Conservation (phyloP, 2,888 invertebrate genomes). For the Nysson spinosus region DNA sequence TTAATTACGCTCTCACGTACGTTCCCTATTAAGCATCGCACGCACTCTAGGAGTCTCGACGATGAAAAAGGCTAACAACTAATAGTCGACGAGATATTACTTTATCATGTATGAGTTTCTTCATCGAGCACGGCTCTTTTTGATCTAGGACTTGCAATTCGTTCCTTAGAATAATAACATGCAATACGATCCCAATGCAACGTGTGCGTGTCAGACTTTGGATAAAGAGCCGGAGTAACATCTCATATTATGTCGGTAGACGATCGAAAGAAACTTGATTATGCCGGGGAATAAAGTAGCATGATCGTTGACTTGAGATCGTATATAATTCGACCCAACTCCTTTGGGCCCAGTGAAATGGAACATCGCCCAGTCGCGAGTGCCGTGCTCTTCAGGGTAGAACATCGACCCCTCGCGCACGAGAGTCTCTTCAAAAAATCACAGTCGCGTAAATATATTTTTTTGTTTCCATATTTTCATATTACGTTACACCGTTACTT, state of each 20-base stretch:
- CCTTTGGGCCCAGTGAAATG: not conserved
- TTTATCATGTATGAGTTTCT: conserved; percentile 55
- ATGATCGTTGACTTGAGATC: conserved; percentile 17
- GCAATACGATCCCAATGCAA: conserved; percentile 7
- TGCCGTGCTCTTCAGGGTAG: conserved; percentile 45
- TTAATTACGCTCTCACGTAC: conserved; percentile 60
- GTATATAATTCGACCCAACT: conserved; percentile 1
- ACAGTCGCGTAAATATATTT: conserved; percentile 61
- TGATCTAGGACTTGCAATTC: conserved; percentile 1
- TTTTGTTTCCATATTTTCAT: conserved; percentile 39
- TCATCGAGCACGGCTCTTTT: conserved; percentile 37
- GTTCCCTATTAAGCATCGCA: conserved; percentile 62
- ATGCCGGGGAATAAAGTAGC: conserved; percentile 23
- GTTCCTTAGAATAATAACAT: not conserved
- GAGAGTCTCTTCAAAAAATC: conserved; percentile 59
- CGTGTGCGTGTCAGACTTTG: conserved; percentile 43
- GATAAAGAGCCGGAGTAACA: not conserved
- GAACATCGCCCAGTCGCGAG: conserved; percentile 6
- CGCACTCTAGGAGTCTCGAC: conserved; percentile 64
- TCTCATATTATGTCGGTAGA: too few relatives aligned
- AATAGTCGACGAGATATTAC: conserved; percentile 55
- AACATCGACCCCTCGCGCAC: conserved; percentile 58
- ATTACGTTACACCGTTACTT: conserved; percentile 34
- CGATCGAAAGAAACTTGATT: too few relatives aligned
- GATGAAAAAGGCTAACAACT: conserved; percentile 63